Evolutionary conservation across 2,113 vertebrate genomes (phyloP).

Genomic region (Macaca nemestrina): DNA sequence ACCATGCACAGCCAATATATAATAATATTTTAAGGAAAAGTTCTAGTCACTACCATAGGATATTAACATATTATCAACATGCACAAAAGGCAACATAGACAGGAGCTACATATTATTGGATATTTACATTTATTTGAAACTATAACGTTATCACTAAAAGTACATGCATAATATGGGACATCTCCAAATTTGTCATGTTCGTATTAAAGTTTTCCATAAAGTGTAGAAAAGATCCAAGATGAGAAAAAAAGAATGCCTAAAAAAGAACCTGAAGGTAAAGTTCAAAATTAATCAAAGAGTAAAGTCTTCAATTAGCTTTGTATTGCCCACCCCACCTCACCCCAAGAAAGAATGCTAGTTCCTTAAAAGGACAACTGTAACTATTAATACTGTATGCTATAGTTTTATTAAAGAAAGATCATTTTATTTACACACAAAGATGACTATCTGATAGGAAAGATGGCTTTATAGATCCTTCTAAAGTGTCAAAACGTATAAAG

Average conservation of each 20-base stretch:
- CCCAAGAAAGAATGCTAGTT: not conserved
- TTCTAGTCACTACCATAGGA: not conserved
- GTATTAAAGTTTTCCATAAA: conserved; percentile 1
- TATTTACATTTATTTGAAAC: conserved; percentile 30
- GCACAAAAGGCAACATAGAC: not conserved
- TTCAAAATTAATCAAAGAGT: not conserved
- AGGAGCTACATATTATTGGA: not conserved
- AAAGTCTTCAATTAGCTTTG: not conserved
- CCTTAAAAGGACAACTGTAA: not conserved
- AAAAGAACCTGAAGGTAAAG: not conserved
- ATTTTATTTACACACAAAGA: conserved; percentile 39
- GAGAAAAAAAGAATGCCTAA: not conserved
- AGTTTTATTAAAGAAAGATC: conserved; percentile 15
- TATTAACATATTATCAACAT: not conserved
- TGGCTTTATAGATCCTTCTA: conserved; percentile 22
- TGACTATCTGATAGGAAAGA: conserved; percentile 38
- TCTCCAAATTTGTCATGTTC: not conserved
- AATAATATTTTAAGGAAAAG: conserved; percentile 20
- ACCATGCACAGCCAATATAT: not conserved
- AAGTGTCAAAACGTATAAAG: conserved; percentile 52
- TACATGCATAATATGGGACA: not conserved
- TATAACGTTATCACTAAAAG: conserved; percentile 12
- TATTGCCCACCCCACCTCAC: not conserved
- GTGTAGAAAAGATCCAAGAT: not conserved
- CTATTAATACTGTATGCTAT: not conserved